Percentiles rank a stretch among this genome's conserved stretches.
Conservation (phyloP, 2,888 invertebrate species). For the Agriopis aurantiaria region DNA sequence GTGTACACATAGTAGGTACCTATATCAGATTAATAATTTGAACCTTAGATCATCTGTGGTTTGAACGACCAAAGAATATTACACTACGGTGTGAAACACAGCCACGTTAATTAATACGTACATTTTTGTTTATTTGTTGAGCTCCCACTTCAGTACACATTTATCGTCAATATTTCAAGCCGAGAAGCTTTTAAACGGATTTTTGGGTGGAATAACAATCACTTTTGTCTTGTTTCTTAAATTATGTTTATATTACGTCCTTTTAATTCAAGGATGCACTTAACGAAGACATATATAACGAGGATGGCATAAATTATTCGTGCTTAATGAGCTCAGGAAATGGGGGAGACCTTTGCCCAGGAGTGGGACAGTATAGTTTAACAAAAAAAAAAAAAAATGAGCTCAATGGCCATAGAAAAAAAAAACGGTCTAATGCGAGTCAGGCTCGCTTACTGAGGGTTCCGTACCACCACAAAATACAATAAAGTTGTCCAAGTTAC, state of each 20-base stretch:
- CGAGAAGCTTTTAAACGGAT: constrained; percentile 70
- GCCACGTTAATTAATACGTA: constrained; percentile 57
- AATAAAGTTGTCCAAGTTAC: too few relatives aligned
- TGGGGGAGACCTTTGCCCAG: too few relatives aligned
- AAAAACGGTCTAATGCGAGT: neutral
- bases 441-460: too few relatives aligned
- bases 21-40: too few relatives aligned
- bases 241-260: constrained; percentile 54
- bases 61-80: constrained; percentile 13
- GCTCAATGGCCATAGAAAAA: neutral
- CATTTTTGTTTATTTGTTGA: constrained; percentile 65
- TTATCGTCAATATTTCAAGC: constrained; percentile 68
- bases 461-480: too few relatives aligned
- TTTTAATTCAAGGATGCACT: constrained; percentile 49
- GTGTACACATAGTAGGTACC: too few relatives aligned
- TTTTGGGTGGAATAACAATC: constrained; percentile 67
- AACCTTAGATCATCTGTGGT: too few relatives aligned
- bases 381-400: too few relatives aligned
- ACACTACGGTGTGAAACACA: constrained; percentile 52
- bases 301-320: constrained; percentile 29
- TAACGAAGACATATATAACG: constrained; percentile 46
- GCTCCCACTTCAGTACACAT: constrained; percentile 54
- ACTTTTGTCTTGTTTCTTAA: constrained; percentile 56
- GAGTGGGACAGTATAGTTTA: too few relatives aligned
- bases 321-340: neutral